Base-by-base conservation (phyloP, 1,140 invertebrate genomes). In the Drosophila hydei region DNA sequence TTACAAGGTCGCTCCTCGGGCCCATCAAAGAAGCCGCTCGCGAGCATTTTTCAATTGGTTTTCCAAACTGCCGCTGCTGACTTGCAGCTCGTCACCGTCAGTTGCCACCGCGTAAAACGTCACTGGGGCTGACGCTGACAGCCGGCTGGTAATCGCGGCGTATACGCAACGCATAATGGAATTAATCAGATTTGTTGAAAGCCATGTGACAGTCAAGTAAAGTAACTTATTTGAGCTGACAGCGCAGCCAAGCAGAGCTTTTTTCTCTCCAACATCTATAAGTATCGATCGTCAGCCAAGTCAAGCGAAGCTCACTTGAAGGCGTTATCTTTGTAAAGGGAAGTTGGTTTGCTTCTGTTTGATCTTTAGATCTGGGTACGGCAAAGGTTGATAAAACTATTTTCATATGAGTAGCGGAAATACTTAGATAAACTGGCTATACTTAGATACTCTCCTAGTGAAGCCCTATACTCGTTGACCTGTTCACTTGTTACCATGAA, bases 1-100 rank as follows among this genome's bases (percentile, higher is more conserved):
- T 40, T 52, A 68, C 72, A 80, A 80, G 79, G 79, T 84, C 79
- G 71, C 79, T 12, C 40, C 33, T 43, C 42, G 33, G 11, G n/a
- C n/a, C 36, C 75, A 79, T 84, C 79, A 84, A 84, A 83, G 65
- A 67, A 27, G 72, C 79, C 78, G 70, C 38, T 16, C 16, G 51
- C 38, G 25, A 42, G 38, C 61, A 23, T 58, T 65, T 33, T 65
- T 65, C 63, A 65, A 48, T 59, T 59, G 54, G 58, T 51, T 65
- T 58, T 60, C 56, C 64, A 48, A 42, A 23, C 36, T 6, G 47
- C n/a, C 19, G 14, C 27, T 12, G 54, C 47, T 77, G 75, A 77
- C 74, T 77, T 77, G 75, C 75, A 77, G 47, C 58, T 67, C 65
- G 38, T 42, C 38, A 42, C 16, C n/a, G 18, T 6, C 21, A n/a